Evolutionary conservation across 2,888 invertebrate species (phyloP).

Genomic region (Scotopteryx bipunctaria): DNA sequence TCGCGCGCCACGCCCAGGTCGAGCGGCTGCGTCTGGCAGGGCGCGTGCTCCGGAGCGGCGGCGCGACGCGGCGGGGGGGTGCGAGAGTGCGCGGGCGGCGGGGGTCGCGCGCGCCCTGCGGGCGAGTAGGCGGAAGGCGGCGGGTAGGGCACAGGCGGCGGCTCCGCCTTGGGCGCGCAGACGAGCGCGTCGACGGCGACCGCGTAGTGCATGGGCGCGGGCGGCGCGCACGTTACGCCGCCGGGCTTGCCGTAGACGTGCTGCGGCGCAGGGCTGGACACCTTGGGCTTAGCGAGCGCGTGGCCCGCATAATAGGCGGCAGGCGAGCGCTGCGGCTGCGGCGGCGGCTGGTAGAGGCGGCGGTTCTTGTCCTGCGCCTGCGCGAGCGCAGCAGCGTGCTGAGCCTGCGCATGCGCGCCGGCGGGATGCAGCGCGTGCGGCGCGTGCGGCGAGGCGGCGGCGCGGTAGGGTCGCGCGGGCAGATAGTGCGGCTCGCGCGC

Average conservation of each 20-base stretch:
- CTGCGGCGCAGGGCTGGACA: constrained; percentile 90
- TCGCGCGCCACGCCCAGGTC: constrained; percentile 89
- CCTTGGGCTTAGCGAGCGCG: constrained; percentile 85
- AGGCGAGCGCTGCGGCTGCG: constrained; percentile 87
- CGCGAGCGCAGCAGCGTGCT: constrained; percentile 54
- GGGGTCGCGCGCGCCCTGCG: constrained; percentile 67
- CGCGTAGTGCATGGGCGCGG: constrained; percentile 74
- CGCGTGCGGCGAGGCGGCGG: constrained; percentile 77
- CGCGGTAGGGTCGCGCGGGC: constrained; percentile 74
- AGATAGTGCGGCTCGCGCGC: constrained; percentile 81
- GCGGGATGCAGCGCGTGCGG: constrained; percentile 59
- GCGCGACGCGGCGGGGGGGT: constrained; percentile 79
- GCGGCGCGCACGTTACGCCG: constrained; percentile 78
- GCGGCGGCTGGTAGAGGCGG: constrained; percentile 85
- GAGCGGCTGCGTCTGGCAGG: constrained; percentile 90
- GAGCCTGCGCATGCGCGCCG: constrained; percentile 65
- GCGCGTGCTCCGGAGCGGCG: constrained; percentile 64
- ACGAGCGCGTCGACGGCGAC: constrained; percentile 78
- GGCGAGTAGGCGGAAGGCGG: constrained; percentile 69
- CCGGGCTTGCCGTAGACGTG: constrained; percentile 88
- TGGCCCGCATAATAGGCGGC: constrained; percentile 72
- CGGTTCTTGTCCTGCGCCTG: constrained; percentile 86
- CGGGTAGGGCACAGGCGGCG: constrained; percentile 72
- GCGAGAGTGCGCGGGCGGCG: constrained; percentile 84
- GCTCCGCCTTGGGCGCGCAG: constrained; percentile 73